Evolutionary conservation across 2,888 invertebrate genomes (phyloP).

Genomic region (Agrilus cyanescens): DNA sequence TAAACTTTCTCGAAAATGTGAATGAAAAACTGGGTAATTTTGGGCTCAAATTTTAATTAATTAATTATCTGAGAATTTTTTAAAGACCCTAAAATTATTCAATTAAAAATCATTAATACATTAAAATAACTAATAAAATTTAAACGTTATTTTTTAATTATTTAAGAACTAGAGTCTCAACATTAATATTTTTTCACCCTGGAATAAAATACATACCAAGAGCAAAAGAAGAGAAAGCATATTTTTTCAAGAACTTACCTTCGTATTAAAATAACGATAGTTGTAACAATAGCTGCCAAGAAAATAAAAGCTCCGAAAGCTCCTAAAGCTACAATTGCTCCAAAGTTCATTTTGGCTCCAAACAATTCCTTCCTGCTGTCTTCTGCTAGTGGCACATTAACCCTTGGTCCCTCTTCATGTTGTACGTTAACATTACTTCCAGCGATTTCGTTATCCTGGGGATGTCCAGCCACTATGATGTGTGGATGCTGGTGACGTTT

Average conservation of each 20-base stretch:
- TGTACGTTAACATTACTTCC: constrained; percentile 36
- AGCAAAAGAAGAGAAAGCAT: too few relatives aligned
- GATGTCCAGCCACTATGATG: constrained; percentile 41
- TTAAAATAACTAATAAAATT: too few relatives aligned
- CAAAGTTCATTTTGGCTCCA: constrained; percentile 66
- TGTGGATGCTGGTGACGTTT: constrained; percentile 17
- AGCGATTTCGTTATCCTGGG: constrained; percentile 69
- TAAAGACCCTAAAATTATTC: too few relatives aligned
- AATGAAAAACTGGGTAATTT: too few relatives aligned
- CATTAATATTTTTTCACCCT: too few relatives aligned
- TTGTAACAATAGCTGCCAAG: constrained; percentile 78
- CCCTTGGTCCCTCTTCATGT: constrained; percentile 53
- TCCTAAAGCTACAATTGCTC: constrained; percentile 78
- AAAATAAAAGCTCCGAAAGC: constrained; percentile 88
- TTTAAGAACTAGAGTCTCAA: too few relatives aligned
- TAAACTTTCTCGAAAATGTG: too few relatives aligned
- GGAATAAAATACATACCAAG: too few relatives aligned
- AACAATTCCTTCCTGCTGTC: constrained; percentile 45
- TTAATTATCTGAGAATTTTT: too few relatives aligned
- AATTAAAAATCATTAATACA: too few relatives aligned
- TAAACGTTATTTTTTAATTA: too few relatives aligned
- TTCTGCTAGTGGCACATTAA: constrained; percentile 55
- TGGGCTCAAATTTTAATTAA: too few relatives aligned
- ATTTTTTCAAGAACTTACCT: constrained; percentile 50
- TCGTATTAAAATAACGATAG: constrained; percentile 74